Percentiles rank a stretch among this genome's conserved stretches.
phyloP scores from a whole-genome alignment of 2,797 vertebrate species.

The Coccyzus lansbergi region DNA sequence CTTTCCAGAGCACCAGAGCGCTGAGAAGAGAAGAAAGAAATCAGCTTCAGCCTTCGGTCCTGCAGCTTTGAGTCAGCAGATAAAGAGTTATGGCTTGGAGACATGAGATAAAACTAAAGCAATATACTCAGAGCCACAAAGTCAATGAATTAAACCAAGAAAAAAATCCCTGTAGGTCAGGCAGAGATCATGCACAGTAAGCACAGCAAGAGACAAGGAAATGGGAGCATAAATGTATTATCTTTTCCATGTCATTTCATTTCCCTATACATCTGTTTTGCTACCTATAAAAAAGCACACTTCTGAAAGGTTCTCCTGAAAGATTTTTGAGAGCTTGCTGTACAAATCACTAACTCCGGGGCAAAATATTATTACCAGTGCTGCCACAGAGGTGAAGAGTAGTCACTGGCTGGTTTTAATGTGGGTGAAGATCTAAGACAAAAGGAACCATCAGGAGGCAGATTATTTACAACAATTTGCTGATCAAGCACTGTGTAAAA shows the following conservation, averaged over 20 bases:
- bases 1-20: constrained; percentile 4
- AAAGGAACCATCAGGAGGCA: neutral
- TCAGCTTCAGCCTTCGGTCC: constrained; percentile 12
- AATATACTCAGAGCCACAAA: constrained; percentile 46
- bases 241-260: constrained; percentile 35
- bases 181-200: constrained; percentile 55
- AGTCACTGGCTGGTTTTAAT: neutral
- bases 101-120: constrained; percentile 59
- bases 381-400: neutral
- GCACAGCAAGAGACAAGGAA: constrained; percentile 53
- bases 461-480: neutral
- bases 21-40: constrained; percentile 48
- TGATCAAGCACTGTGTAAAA: neutral
- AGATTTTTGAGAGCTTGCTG: neutral
- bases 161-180: constrained; percentile 44
- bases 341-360: constrained; percentile 21
- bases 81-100: constrained; percentile 46
- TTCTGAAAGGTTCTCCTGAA: neutral
- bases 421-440: neutral
- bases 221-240: constrained; percentile 20
- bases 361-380: constrained; percentile 1
- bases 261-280: constrained; percentile 10
- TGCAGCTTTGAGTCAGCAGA: constrained; percentile 29
- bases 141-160: constrained; percentile 35
- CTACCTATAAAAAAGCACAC: constrained; percentile 8